Conservation (phyloP, 2,113 vertebrate genomes). For the Syngnathus floridae region DNA sequence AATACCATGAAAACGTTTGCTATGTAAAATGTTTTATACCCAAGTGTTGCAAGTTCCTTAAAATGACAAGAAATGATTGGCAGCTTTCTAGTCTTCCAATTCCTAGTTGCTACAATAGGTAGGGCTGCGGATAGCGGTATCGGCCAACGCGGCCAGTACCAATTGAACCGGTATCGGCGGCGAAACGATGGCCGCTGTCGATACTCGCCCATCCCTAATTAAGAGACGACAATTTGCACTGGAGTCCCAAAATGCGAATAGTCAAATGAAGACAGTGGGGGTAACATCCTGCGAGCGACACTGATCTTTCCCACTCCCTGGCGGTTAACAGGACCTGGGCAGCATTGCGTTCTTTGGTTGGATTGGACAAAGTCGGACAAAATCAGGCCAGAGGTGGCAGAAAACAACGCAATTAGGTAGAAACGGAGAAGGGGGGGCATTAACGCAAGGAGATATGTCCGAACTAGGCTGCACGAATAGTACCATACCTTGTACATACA, state of each 20-base stretch:
- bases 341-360: neutral
- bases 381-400: slow-evolving; percentile 20
- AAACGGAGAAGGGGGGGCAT: neutral
- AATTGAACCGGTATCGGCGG: no score
- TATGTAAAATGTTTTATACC: no score
- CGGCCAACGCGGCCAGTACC: no score
- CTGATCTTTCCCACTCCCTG: neutral
- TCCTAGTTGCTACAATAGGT: no score
- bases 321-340: neutral
- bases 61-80: no score
- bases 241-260: neutral
- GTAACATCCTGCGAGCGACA: neutral
- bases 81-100: no score
- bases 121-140: no score
- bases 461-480: slow-evolving; percentile 68
- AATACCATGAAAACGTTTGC: no score
- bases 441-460: slow-evolving; percentile 55
- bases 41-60: no score
- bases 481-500: slow-evolving; percentile 69
- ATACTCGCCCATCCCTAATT: no score
- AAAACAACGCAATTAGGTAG: slow-evolving; percentile 21
- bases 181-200: no score
- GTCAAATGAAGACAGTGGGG: neutral
- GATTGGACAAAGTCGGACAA: neutral
- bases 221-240: neutral